Percentiles rank a stretch among this genome's conserved stretches.
phyloP scores from a whole-genome alignment of 37 sponge, comb jelly and placozoan genomes.

The Corticium candelabrum region DNA sequence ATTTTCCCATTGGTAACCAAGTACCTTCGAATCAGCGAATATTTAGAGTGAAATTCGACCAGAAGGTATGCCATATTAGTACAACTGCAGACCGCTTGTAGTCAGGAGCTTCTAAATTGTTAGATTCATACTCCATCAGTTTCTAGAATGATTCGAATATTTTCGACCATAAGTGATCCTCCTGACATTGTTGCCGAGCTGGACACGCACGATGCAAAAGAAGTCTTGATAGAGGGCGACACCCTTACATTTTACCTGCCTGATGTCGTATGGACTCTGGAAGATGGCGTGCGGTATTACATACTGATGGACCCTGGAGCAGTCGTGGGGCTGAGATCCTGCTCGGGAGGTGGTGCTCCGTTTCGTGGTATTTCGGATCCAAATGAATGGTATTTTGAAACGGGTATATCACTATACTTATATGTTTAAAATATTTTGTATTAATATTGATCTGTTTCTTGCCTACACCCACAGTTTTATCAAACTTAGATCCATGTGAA shows the following conservation, averaged over 20 bases:
- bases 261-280: too few relatives aligned
- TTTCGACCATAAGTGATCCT: too few relatives aligned
- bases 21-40: too few relatives aligned
- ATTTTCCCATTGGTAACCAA: too few relatives aligned
- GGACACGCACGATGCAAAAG: neutral
- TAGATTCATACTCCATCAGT: too few relatives aligned
- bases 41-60: too few relatives aligned
- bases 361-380: neutral
- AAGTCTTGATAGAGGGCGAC: neutral
- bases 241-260: neutral
- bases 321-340: neutral
- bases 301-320: neutral
- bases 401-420: neutral
- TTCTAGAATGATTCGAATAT: too few relatives aligned
- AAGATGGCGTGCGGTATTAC: too few relatives aligned
- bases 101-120: too few relatives aligned
- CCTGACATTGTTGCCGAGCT: neutral
- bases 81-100: too few relatives aligned
- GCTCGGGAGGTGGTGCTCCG: neutral
- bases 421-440: neutral
- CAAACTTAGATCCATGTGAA: neutral
- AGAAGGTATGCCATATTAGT: too few relatives aligned
- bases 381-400: neutral
- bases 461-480: neutral
- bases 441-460: neutral